Evolutionary conservation across 2,113 vertebrate species (phyloP).

Genomic region (Atlantisia rogersi): DNA sequence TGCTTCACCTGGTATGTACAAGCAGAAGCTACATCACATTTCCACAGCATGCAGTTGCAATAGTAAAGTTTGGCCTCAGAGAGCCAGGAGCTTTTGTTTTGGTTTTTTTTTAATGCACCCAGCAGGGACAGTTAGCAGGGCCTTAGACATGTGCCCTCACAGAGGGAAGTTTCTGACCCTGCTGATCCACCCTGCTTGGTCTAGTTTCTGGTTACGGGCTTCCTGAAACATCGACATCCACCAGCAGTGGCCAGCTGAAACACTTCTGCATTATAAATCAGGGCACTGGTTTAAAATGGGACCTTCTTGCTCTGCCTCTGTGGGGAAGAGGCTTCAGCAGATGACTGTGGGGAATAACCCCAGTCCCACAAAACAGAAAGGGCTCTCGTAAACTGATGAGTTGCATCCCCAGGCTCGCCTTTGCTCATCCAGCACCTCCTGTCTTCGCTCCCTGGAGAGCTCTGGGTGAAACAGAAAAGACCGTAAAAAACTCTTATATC

Average conservation of each 20-base stretch:
- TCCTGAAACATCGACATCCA: background rate
- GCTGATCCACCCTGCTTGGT: background rate
- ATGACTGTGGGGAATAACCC: rapidly evolving
- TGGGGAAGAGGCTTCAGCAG: background rate
- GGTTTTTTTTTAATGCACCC: background rate
- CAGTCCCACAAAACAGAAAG: background rate
- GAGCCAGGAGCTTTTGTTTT: background rate
- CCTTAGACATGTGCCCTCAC: background rate
- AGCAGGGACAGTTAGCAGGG: background rate
- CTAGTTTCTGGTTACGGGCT: background rate
- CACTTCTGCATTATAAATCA: background rate
- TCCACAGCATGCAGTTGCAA: background rate
- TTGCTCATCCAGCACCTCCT: background rate
- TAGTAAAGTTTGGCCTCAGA: background rate
- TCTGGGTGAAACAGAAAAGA: background rate
- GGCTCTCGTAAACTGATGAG: background rate
- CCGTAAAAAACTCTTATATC: background rate
- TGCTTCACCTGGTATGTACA: background rate
- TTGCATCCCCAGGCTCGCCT: rapidly evolving
- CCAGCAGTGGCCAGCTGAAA: background rate
- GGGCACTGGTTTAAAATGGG: background rate
- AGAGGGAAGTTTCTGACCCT: background rate
- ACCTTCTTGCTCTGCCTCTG: background rate
- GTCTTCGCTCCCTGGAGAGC: background rate
- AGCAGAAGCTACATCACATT: background rate